Conservation (phyloP, 2,113 vertebrate genomes). For the Clarias gariepinus region DNA sequence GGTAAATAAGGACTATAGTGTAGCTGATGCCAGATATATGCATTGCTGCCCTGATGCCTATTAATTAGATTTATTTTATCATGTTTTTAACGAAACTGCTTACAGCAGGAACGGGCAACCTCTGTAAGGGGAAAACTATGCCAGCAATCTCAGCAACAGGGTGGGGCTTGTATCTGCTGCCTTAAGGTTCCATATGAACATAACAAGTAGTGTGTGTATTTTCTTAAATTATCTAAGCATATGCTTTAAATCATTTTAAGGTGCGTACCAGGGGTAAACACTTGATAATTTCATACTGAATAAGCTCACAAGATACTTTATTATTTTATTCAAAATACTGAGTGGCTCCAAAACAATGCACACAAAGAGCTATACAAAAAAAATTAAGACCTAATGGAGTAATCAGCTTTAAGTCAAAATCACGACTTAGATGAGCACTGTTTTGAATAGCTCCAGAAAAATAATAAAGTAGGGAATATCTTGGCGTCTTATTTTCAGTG, state of each 20-base stretch:
- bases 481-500: neutral
- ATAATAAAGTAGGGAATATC: neutral
- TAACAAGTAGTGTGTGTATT: constrained; percentile 1
- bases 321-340: neutral
- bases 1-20: neutral
- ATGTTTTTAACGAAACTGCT: neutral
- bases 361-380: neutral
- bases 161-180: constrained; percentile 12
- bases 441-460: neutral
- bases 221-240: constrained; percentile 12
- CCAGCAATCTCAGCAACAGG: constrained; percentile 8
- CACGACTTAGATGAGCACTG: neutral
- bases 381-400: neutral
- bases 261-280: neutral
- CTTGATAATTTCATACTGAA: neutral
- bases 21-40: neutral
- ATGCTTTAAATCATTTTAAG: neutral
- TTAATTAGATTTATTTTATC: constrained; percentile 2
- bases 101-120: neutral
- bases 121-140: constrained; percentile 16
- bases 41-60: neutral
- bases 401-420: neutral
- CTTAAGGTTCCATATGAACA: constrained; percentile 1
- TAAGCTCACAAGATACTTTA: neutral
- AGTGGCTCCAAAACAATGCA: neutral